phyloP scores from a whole-genome alignment of 2,797 vertebrate genomes.

The Synaphobranchus kaupii region DNA sequence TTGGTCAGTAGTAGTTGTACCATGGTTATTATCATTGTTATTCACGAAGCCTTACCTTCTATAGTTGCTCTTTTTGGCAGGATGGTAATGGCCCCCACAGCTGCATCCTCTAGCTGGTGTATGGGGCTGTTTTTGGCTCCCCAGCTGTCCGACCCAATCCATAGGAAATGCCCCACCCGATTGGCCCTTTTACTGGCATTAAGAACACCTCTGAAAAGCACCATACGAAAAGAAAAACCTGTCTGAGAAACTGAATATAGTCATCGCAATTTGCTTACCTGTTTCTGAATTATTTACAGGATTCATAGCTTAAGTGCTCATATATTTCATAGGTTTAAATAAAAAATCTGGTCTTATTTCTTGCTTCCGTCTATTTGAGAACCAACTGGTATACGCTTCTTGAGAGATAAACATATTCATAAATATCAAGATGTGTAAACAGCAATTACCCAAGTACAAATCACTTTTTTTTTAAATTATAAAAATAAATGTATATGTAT shows the following conservation, averaged over 20 bases:
- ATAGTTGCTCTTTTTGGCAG: conserved; percentile 90
- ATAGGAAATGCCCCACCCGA: conserved; percentile 89
- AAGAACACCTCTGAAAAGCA: conserved; percentile 83
- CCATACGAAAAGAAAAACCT: background rate
- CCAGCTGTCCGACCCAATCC: conserved; percentile 97
- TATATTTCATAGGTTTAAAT: background rate
- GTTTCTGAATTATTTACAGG: background rate
- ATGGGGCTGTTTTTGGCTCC: conserved; percentile 86
- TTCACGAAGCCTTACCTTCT: conserved; percentile 74
- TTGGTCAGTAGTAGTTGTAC: background rate
- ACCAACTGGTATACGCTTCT: background rate
- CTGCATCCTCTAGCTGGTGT: conserved; percentile 85
- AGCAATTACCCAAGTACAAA: background rate
- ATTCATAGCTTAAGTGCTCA: background rate
- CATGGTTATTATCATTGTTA: background rate
- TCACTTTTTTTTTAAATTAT: too few species aligned
- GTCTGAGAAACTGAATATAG: background rate
- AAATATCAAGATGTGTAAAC: background rate
- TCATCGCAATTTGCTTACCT: background rate
- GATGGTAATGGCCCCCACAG: conserved; percentile 90
- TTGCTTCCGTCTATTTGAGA: background rate
- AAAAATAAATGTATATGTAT: too few species aligned
- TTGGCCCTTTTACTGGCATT: conserved; percentile 90
- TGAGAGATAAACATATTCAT: background rate
- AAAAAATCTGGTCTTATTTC: background rate